Evolutionary conservation across 1,140 invertebrate species (phyloP).

Genomic region (Brevipalpus yothersi): DNA sequence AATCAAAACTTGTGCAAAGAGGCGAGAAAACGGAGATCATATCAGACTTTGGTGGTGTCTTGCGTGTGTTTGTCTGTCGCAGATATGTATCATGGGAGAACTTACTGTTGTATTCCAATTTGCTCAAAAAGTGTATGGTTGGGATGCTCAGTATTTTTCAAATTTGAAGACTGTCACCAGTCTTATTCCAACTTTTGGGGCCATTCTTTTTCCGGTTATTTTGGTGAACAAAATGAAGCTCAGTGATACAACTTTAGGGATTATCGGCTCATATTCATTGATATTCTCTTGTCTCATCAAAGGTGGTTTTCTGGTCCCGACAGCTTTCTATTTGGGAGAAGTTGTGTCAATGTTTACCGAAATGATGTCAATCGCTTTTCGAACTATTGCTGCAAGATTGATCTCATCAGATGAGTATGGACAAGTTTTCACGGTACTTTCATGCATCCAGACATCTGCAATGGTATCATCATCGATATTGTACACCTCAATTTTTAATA

Average conservation of each 20-base stretch:
- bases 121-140: conserved; percentile 5
- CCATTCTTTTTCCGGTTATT: neutral
- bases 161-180: neutral
- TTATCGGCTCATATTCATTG: neutral
- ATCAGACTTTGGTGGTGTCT: conserved; percentile 3
- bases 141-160: conserved; percentile 4
- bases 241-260: neutral
- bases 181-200: neutral
- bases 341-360: neutral
- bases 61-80: neutral
- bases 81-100: conserved; percentile 2
- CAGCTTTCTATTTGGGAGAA: neutral
- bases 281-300: neutral
- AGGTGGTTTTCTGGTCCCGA: neutral
- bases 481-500: neutral
- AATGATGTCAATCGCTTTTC: neutral
- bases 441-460: neutral
- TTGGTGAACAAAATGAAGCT: conserved; percentile 1
- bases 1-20: neutral
- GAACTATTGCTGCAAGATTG: neutral
- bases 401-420: conserved; percentile 1
- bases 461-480: neutral
- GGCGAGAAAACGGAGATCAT: neutral
- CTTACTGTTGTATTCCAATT: conserved; percentile 3
- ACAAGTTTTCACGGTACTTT: conserved; percentile 1